Evolutionary conservation across 1,140 invertebrate genomes (phyloP), one percentile per base, ranked within the genome.

Genomic region (Sinonovacula constricta): DNA sequence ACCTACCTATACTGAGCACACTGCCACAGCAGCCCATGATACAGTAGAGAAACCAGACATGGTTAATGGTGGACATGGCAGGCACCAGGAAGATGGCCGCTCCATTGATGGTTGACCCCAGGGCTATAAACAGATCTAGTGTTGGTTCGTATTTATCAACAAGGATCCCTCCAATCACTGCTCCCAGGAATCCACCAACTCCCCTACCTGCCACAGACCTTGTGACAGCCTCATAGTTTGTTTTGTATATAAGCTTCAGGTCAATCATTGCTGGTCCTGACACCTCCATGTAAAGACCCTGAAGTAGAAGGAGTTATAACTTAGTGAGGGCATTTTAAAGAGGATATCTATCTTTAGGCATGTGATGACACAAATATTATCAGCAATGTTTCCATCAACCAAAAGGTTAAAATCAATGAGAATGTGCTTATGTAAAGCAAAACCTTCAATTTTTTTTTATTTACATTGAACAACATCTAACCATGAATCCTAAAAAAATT

Each of bases 251-350:
- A 12, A 78, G 28, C 39, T 60, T 68, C 7, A 78, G 66, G 26
- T 78, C 75, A 31, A 78, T 78, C 75, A 78, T 78, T 14, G 75
- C 45, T 3, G 75, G 66, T 5, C 75, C 75, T 4, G 54, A 34
- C 1, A 49, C 56, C 36, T 69, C 75, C 26, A 69, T 24, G 66
- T 78, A 78, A 18, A 78, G 28, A 0, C 75, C 75, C 75, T 78
- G 54, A 36, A 66, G 39, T 60, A 28, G 26, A 28, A 60, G 28
- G 18, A 45, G 34, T 22, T 14, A 18, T 26, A 7, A n/a, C n/a
- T n/a, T n/a, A n/a, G n/a, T n/a, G n/a, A n/a, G n/a, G n/a, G n/a
- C n/a, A n/a, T n/a, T n/a, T n/a, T n/a, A n/a, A n/a, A n/a, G n/a
- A n/a, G n/a, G n/a, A n/a, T n/a, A n/a, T n/a, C n/a, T n/a, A n/a